phyloP scores from a whole-genome alignment of 2,113 vertebrate genomes.

The Semnopithecus entellus region DNA sequence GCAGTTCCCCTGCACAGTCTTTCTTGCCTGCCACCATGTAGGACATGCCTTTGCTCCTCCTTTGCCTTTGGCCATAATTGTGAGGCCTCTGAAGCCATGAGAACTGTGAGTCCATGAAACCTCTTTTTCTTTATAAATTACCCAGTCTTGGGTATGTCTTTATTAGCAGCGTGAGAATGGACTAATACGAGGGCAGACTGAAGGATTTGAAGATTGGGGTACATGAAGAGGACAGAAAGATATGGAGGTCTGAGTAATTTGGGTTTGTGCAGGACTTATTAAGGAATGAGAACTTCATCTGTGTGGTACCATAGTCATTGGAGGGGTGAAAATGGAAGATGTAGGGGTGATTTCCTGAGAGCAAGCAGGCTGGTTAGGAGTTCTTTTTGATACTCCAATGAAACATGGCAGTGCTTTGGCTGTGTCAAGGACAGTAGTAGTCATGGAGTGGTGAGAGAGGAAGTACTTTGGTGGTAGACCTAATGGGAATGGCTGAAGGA shows the following conservation, averaged over 20 bases:
- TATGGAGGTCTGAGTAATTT: fast-evolving
- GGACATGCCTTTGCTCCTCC: too few species aligned
- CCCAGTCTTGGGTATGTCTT: too few species aligned
- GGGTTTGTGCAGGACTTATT: too few species aligned
- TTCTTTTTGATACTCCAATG: not conserved
- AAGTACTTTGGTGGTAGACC: fast-evolving
- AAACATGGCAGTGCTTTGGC: not conserved
- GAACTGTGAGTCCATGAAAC: too few species aligned
- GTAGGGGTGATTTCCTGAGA: fast-evolving
- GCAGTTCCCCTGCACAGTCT: too few species aligned
- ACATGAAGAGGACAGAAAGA: too few species aligned
- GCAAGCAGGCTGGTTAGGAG: fast-evolving
- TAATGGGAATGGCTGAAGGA: not conserved
- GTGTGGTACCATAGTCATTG: not conserved
- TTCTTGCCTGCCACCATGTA: too few species aligned
- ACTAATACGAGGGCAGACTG: too few species aligned
- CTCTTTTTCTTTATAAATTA: too few species aligned
- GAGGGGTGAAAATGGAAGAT: not conserved
- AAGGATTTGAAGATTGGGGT: not conserved
- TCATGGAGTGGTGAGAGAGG: not conserved
- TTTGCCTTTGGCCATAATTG: too few species aligned
- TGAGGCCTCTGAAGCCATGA: too few species aligned
- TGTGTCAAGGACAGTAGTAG: not conserved
- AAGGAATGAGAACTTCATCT: not conserved
- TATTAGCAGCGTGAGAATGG: too few species aligned